Base-by-base conservation (phyloP, 2,888 invertebrate species). In the Mylabris sibirica region DNA sequence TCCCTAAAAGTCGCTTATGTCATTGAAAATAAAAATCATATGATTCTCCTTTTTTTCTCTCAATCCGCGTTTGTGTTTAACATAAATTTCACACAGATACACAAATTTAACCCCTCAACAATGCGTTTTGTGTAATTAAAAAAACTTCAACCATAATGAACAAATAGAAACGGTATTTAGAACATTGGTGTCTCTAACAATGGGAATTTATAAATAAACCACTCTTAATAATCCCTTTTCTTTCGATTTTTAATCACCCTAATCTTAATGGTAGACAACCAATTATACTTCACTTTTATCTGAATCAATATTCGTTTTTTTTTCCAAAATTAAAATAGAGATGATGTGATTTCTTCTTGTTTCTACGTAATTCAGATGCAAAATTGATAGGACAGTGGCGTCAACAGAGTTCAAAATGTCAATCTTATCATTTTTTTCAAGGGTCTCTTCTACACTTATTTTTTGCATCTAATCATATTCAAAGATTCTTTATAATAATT, bases 1-100 rank as follows among this genome's bases (percentile, higher is more conserved):
- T 69, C 67, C 72, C 66, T 65, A 72, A 74, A 74, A 72, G 70
- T 63, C 63, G 72, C 74, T 72, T 71, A 72, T 72, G 71, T 74
- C 74, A 74, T 67, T 62, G 67, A 57, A 49, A 67, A 67, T 49
- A 57, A 22, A 53, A 22, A 49, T 49, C 9, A 12, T 41, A 41
- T 12, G n/a, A n/a, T 14, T 41, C 35, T 35, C 12, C 3, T 3
- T 38, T 38, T 38, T 38, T 12, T 38, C 3, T 38, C 12, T 30
- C 30, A 30, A 30, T 8, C 0, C 5, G 3, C 30, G 30, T n/a
- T n/a, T n/a, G n/a, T n/a, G n/a, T n/a, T n/a, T n/a, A 30, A 30
- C 30, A 8, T 8, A 30, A 30, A 30, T 30, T 30, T 30, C 30
- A 8, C 5, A 8, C 30, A 30, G 5, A 30, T 30, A 4, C 30